These are phyloP conservation scores for Microctonus brassicae DNA, from an alignment of 2,888 invertebrate genomes.

Conservation along the genomic window DNA sequence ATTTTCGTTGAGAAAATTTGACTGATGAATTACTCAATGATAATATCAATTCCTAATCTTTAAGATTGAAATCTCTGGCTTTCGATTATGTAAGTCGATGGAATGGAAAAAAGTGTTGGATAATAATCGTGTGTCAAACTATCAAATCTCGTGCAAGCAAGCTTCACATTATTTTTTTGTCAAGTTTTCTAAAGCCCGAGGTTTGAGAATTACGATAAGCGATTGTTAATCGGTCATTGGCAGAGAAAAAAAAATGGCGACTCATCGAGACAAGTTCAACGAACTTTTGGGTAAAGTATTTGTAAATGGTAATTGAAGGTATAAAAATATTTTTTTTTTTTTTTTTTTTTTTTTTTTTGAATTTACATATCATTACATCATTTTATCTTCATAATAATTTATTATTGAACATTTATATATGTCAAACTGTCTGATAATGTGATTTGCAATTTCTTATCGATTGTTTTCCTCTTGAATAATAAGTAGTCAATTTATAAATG, in stretches of 20 bases:
- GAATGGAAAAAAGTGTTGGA: constrained; percentile 37
- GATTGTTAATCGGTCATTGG: constrained; percentile 9
- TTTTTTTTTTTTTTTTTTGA: constrained; percentile 11
- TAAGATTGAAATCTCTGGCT: constrained; percentile 7
- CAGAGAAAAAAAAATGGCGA: constrained; percentile 18
- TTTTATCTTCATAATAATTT: neutral
- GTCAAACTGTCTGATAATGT: neutral
- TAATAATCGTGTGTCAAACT: neutral
- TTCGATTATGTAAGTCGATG: constrained; percentile 28
- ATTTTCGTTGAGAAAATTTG: constrained; percentile 5
- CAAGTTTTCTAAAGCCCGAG: constrained; percentile 34
- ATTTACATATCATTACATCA: constrained; percentile 9
- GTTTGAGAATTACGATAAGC: constrained; percentile 18
- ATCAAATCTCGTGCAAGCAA: constrained; percentile 28
- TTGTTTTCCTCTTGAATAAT: neutral
- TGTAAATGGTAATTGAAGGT: constrained; percentile 32
- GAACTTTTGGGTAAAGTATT: constrained; percentile 41
- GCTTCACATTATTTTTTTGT: constrained; percentile 33
- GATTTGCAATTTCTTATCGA: neutral
- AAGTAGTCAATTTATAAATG: neutral
- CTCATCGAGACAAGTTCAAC: neutral
- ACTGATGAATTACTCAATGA: neutral
- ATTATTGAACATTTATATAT: neutral
- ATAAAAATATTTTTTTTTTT: constrained; percentile 14
- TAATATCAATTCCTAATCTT: constrained; percentile 1